phyloP scores from a whole-genome alignment of 92 coral and sea anemone species.

The Diadumene lineata region DNA sequence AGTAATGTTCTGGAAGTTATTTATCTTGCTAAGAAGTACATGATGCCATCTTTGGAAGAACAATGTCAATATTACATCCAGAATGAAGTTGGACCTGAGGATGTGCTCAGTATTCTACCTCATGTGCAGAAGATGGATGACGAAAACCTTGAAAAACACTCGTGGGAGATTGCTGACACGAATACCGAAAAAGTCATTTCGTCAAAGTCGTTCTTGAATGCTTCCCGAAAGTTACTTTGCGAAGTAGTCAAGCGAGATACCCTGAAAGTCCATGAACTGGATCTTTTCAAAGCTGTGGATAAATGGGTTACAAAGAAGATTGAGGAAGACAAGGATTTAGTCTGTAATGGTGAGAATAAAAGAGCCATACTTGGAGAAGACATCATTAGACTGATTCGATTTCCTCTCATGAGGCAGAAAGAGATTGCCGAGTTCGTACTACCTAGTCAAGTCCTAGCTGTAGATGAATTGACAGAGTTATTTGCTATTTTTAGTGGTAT shows the following conservation, averaged over 20 bases:
- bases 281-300: conserved; percentile 30
- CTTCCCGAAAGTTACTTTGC: conserved; percentile 11
- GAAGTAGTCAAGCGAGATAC: conserved; percentile 22
- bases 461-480: conserved; percentile 11
- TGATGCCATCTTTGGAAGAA: conserved; percentile 19
- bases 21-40: conserved; percentile 21
- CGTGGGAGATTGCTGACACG: conserved; percentile 13
- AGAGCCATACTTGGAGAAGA: conserved; percentile 24
- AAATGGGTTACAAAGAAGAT: conserved; percentile 19
- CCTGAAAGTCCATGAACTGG: conserved; percentile 8
- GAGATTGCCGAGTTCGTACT: conserved; percentile 26
- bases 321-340: not conserved
- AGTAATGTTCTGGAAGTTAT: conserved; percentile 27
- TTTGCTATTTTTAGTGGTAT: conserved; percentile 8
- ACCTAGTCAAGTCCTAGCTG: conserved; percentile 4
- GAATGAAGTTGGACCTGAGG: conserved; percentile 5
- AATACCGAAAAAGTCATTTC: conserved; percentile 10
- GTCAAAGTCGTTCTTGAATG: conserved; percentile 14
- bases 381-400: conserved; percentile 5
- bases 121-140: not conserved
- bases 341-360: not conserved
- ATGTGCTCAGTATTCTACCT: conserved; percentile 13
- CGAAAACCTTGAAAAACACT: not conserved
- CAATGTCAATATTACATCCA: conserved; percentile 1
- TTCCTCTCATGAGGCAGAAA: conserved; percentile 5